Evolutionary conservation across 2,113 vertebrate species (phyloP), one percentile per base, ranked within the genome.

Genomic region (Anolis sagrei): DNA sequence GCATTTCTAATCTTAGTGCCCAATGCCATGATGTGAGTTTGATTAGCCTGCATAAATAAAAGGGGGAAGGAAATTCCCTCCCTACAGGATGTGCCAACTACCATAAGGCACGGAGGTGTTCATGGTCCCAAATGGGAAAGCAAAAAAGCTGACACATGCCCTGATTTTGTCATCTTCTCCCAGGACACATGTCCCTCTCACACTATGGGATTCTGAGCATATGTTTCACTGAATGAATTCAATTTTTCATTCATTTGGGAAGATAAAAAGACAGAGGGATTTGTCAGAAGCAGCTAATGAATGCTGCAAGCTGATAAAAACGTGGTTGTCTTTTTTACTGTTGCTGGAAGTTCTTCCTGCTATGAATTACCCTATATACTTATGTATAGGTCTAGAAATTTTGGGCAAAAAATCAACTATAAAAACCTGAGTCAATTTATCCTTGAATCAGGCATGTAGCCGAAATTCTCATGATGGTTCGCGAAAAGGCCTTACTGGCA

Each of bases 21-120:
- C 93, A 95, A 95, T 95, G 94, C 95, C 83, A 92, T 93, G 93
- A 95, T 95, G 96, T 93, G 93, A 91, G 74, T 92, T 94, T 89
- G 93, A 92, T 95, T 93, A 91, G 91, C 93, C 88, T 90, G 91
- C 80, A 79, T 89, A 94, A 78, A 78, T 78, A n/a, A 39, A 78
- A 51, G 84, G 69, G 75, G 44, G 54, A 48, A n/a, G 1, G 54
- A 90, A 4, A 29, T 32, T 48, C 48, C 87, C 93, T 96, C 95
- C 91, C 92, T 92, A 95, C 82, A 93, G 89, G 88, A 77, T 89
- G 88, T 72, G 94, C 90, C 89, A 94, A 95, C 87, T 89, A 91
- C 10, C 10, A 62, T 78, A 70, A 0, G 0, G 79, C 76, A 88
- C 21, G 87, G 93, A 90, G 91, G 90, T 87, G 83, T 83, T 95